Percentiles rank a stretch among this genome's conserved stretches.
Evolutionary conservation across 2,888 invertebrate species (phyloP).

Genomic region (Stomorhina lunata): DNA sequence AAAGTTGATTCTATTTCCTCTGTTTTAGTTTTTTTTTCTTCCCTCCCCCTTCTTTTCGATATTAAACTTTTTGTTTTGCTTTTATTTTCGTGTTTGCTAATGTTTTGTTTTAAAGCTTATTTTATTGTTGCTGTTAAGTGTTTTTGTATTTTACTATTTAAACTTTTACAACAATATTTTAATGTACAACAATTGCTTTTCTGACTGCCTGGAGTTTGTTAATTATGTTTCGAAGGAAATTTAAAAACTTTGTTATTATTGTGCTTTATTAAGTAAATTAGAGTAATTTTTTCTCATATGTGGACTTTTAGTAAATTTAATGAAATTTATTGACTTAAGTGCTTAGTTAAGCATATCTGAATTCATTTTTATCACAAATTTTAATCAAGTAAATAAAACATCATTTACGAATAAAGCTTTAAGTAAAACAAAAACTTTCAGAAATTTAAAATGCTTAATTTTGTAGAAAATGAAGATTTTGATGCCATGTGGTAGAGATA

Average conservation of each 20-base stretch:
- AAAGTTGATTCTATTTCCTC: constrained; percentile 52
- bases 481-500: no score
- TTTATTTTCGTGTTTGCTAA: background rate
- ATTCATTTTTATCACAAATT: no score
- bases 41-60: background rate
- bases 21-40: background rate
- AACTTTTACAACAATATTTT: constrained; percentile 4
- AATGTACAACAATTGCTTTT: constrained; percentile 4
- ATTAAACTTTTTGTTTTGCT: background rate
- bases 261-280: background rate
- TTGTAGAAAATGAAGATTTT: no score
- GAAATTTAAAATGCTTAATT: no score
- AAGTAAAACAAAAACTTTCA: no score
- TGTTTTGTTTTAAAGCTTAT: constrained; percentile 25
- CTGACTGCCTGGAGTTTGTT: constrained; percentile 1
- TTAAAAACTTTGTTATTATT: constrained; percentile 23
- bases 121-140: constrained; percentile 56
- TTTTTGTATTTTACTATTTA: constrained; percentile 49
- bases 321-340: background rate
- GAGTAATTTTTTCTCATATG: background rate
- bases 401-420: no score
- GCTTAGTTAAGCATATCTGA: no score
- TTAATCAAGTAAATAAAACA: no score
- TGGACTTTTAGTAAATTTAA: background rate
- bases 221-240: constrained; percentile 31